Evolutionary conservation across 2,113 vertebrate genomes (phyloP).

Genomic region (Piaya cayana): DNA sequence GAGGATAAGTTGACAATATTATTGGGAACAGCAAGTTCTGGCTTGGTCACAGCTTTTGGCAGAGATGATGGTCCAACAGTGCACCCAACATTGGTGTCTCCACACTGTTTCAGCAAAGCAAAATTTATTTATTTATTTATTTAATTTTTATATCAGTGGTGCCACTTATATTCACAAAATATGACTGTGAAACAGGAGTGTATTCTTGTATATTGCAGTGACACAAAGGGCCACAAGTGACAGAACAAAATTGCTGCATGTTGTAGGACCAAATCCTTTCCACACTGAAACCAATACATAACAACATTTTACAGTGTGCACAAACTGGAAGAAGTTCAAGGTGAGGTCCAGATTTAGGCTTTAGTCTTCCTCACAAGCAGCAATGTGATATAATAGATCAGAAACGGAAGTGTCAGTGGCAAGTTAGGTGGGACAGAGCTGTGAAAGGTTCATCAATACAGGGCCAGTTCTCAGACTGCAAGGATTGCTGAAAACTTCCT

Average conservation of each 20-base stretch:
- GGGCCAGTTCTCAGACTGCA: background rate
- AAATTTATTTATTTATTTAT: background rate
- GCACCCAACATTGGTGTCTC: background rate
- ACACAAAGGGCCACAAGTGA: background rate
- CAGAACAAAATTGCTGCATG: background rate
- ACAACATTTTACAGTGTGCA: background rate
- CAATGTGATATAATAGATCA: background rate
- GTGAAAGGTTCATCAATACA: background rate
- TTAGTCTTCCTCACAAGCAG: background rate
- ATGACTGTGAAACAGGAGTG: background rate
- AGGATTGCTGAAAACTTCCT: background rate
- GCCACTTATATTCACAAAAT: background rate
- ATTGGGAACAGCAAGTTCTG: background rate
- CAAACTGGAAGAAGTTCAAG: rapidly evolving
- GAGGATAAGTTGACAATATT: background rate
- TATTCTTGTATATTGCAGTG: background rate
- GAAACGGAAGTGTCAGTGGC: background rate
- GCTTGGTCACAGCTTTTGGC: background rate
- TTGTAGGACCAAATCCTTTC: background rate
- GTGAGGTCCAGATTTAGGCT: background rate
- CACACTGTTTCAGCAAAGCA: background rate
- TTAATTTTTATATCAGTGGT: no score
- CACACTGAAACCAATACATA: background rate
- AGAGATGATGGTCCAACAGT: background rate
- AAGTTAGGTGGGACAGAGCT: background rate